Conservation (phyloP, 2,113 vertebrate species). For the Alces alces region DNA sequence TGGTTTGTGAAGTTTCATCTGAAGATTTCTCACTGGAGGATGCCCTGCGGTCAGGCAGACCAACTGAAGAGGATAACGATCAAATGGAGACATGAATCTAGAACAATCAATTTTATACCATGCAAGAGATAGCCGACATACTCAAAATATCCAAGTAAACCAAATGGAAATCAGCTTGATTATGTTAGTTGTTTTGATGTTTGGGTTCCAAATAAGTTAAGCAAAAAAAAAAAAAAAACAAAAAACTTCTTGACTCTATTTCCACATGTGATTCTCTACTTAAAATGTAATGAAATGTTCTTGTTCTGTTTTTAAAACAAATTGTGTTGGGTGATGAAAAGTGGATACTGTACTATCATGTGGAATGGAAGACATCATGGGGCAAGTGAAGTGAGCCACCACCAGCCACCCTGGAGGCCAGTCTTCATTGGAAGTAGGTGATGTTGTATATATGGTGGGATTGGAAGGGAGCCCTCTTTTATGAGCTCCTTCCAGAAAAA, state of each 20-base stretch:
- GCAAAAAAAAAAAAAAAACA: background rate
- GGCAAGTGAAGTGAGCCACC: background rate
- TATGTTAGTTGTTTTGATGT: background rate
- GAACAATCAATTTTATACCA: background rate
- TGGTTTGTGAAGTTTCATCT: background rate
- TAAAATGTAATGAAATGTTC: background rate
- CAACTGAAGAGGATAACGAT: background rate
- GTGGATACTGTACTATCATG: background rate
- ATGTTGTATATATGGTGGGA: background rate
- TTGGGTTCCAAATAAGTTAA: background rate
- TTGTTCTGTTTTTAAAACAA: background rate
- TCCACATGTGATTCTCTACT: background rate
- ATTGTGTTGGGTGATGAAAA: background rate
- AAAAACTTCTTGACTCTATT: background rate
- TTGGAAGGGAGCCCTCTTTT: background rate
- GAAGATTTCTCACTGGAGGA: background rate
- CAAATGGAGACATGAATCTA: background rate
- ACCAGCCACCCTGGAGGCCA: background rate
- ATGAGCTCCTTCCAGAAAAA: background rate
- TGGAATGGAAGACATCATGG: background rate
- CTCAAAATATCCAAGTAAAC: background rate
- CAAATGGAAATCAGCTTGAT: background rate
- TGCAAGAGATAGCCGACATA: accelerated
- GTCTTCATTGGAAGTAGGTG: background rate
- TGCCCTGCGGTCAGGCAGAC: background rate